Percentiles rank a stretch among this genome's conserved stretches.
Conservation (phyloP, 2,797 vertebrate genomes). For the Notoglanidium macrostoma region DNA sequence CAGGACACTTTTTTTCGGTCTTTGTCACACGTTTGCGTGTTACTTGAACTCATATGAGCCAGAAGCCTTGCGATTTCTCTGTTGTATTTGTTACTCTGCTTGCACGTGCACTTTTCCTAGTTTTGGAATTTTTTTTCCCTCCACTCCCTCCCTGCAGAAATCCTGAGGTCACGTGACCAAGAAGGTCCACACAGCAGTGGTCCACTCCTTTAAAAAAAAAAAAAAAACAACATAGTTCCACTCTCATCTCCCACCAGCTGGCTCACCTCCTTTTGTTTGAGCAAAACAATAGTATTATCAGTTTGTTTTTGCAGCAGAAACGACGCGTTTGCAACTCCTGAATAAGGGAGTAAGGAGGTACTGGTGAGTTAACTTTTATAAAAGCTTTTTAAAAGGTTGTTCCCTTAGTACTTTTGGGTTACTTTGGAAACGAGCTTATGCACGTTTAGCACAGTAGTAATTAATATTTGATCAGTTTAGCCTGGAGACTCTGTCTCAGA, state of each 20-base stretch:
- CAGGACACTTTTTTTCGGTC: neutral
- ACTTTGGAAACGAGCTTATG: neutral
- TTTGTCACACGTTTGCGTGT: neutral
- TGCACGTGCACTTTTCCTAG: neutral
- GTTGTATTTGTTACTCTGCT: neutral
- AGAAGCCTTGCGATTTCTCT: neutral
- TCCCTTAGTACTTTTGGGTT: neutral
- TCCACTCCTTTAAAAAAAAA: slow-evolving; percentile 24
- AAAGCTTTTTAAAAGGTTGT: too few species aligned
- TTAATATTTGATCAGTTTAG: neutral
- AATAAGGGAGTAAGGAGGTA: neutral
- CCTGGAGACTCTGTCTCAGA: neutral
- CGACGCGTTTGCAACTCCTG: neutral
- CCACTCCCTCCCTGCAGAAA: neutral
- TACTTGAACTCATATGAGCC: too few species aligned
- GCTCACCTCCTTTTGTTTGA: slow-evolving; percentile 54
- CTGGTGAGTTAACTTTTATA: slow-evolving; percentile 22
- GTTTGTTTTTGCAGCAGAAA: neutral
- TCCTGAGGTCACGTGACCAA: slow-evolving; percentile 58
- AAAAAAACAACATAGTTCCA: neutral
- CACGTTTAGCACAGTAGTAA: neutral
- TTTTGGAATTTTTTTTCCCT: neutral
- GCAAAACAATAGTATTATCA: slow-evolving; percentile 41
- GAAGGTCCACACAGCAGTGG: slow-evolving; percentile 19
- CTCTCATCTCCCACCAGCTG: slow-evolving; percentile 48